Percentiles rank a stretch among this genome's conserved stretches.
phyloP scores from a whole-genome alignment of 2,113 vertebrate species.

The Petrocephalus microphthalmus region DNA sequence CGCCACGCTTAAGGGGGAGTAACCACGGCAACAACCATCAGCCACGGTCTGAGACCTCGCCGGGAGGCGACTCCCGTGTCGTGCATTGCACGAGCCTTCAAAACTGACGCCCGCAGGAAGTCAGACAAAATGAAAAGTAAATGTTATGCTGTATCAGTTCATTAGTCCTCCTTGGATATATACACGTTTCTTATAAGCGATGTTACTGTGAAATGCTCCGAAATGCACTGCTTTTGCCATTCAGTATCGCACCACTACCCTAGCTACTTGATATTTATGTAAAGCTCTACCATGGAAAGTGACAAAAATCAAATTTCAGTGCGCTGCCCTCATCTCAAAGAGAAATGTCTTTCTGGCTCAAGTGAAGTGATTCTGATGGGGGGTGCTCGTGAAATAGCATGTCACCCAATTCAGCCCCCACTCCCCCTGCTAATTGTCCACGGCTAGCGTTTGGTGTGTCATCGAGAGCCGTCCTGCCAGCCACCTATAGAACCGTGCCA shows the following conservation, averaged over 20 bases:
- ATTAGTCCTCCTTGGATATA: constrained; percentile 6
- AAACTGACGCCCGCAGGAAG: not conserved
- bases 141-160: constrained; percentile 4
- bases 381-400: not conserved
- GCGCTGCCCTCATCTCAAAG: not conserved
- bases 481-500: not conserved
- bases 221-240: constrained; percentile 9
- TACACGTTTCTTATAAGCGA: constrained; percentile 17
- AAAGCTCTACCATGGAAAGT: constrained; percentile 20
- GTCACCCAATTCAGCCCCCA: not conserved
- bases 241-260: not conserved
- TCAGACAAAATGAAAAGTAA: constrained; percentile 7
- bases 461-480: not conserved
- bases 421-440: not conserved
- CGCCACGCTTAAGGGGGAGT: not conserved
- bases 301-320: not conserved
- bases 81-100: not conserved
- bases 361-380: not conserved
- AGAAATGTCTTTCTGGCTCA: not conserved
- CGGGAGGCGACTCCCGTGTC: not conserved
- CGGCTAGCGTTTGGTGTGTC: not conserved
- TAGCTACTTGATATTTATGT: constrained; percentile 22
- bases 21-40: not conserved
- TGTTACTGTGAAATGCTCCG: not conserved
- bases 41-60: not conserved